Evolutionary conservation across 2,797 vertebrate species (phyloP), one percentile per base, ranked within the genome.

Genomic region (Setipinna tenuifilis): DNA sequence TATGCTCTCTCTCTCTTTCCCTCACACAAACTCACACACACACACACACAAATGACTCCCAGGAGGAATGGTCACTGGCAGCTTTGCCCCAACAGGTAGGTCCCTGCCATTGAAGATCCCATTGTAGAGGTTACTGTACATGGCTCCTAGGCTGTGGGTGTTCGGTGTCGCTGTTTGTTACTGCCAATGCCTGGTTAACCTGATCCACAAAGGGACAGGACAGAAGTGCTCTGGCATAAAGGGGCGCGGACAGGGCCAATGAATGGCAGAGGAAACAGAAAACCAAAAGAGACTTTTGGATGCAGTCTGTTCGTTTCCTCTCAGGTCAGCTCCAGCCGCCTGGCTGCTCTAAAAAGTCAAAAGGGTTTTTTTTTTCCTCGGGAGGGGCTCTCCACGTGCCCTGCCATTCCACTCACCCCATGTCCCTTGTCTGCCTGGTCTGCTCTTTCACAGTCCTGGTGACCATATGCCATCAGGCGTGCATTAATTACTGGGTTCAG

Each of bases 261-360:
- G 62, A 87, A 78, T 78, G 35, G 25, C 80, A 65, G 19, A 83
- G 86, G 90, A 91, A 91, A 92, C 81, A 44, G 19, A 88, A 90
- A 84, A 83, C 86, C 68, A 31, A 78, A 78, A 78, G 44, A 81
- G 61, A 85, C 31, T 35, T 82, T 81, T 84, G 83, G 87, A 46
- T 86, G 83, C 86, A 84, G 82, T 44, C 84, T 90, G 85, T 87
- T 84, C 84, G 54, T 86, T 86, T 86, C 86, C 83, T 87, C 88
- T 86, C 84, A 86, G 92, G 90, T 93, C 92, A 90, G 93, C 92
- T 93, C 91, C 93, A 91, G 71, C 71, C 9, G 71, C 93, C 90
- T 92, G 93, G 94, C 92, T 91, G 89, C 71, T 44, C 19, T 78
- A 46, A 57, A 57, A 46, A 65, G 61, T 71, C 71, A 82, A 86